These are phyloP conservation scores for Incurvaria masculella DNA, from an alignment of 2,888 invertebrate species.

Conservation along the genomic window DNA sequence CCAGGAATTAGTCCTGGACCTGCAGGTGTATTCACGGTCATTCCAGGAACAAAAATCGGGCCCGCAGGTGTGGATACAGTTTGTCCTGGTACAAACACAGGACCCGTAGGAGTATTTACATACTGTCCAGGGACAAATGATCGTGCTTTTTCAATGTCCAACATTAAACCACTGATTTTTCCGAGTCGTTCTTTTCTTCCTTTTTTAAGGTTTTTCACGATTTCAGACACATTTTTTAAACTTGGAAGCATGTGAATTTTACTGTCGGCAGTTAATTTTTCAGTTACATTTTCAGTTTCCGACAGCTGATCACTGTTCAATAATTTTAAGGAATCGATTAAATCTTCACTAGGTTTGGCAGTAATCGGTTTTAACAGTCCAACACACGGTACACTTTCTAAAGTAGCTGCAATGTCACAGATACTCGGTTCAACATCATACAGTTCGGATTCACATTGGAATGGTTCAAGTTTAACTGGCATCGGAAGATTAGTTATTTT, in stretches of 20 bases:
- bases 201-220: conserved; percentile 60
- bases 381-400: conserved; percentile 61
- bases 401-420: conserved; percentile 49
- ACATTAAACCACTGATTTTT: conserved; percentile 60
- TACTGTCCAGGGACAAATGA: conserved; percentile 71
- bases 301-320: conserved; percentile 56
- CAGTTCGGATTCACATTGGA: conserved; percentile 48
- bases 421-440: conserved; percentile 51
- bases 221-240: conserved; percentile 60
- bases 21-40: conserved; percentile 64
- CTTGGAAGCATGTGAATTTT: conserved; percentile 59
- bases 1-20: conserved; percentile 72
- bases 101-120: conserved; percentile 65
- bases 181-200: conserved; percentile 57
- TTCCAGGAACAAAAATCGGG: conserved; percentile 67
- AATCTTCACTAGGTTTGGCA: conserved; percentile 39
- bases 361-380: conserved; percentile 58
- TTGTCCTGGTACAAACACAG: conserved; percentile 72
- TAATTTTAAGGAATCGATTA: conserved; percentile 48
- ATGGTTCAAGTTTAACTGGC: conserved; percentile 46
- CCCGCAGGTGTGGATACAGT: conserved; percentile 67
- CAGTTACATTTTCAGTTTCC: conserved; percentile 58
- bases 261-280: conserved; percentile 54
- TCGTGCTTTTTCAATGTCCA: conserved; percentile 65
- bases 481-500: conserved; percentile 41